Conservation (phyloP, 2,113 vertebrate species). For the Ammodytes dubius region DNA sequence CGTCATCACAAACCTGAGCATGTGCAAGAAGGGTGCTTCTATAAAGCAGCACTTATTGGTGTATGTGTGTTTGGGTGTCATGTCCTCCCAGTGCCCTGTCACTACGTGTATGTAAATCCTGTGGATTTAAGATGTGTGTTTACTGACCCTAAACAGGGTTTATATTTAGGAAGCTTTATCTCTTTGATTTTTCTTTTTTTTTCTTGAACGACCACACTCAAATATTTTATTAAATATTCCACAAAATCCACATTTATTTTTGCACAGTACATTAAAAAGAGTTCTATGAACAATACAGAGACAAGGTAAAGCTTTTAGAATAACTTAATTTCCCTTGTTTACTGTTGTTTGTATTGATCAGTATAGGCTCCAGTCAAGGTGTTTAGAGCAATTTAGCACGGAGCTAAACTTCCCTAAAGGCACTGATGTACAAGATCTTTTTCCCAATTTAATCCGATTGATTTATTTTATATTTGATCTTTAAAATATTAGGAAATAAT, state of each 20-base stretch:
- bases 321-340: background rate
- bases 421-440: background rate
- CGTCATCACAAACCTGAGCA: background rate
- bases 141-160: conserved; percentile 26
- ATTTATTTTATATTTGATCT: accelerated
- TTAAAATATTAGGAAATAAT: background rate
- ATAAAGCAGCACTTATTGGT: background rate
- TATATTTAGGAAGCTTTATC: conserved; percentile 25
- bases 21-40: background rate
- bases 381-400: background rate
- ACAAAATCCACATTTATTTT: background rate
- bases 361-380: background rate
- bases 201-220: background rate
- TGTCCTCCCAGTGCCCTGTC: background rate
- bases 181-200: background rate
- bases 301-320: background rate
- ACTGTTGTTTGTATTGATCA: background rate
- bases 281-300: background rate
- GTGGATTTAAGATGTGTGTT: conserved; percentile 27
- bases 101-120: conserved; percentile 34
- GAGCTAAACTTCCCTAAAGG: background rate
- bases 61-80: conserved; percentile 4
- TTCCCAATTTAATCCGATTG: background rate
- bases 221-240: background rate
- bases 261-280: background rate